Evolutionary conservation across 30 jellyfish, hydroid and myxozoan species (phyloP).

Genomic region (Cassiopea xamachana): DNA sequence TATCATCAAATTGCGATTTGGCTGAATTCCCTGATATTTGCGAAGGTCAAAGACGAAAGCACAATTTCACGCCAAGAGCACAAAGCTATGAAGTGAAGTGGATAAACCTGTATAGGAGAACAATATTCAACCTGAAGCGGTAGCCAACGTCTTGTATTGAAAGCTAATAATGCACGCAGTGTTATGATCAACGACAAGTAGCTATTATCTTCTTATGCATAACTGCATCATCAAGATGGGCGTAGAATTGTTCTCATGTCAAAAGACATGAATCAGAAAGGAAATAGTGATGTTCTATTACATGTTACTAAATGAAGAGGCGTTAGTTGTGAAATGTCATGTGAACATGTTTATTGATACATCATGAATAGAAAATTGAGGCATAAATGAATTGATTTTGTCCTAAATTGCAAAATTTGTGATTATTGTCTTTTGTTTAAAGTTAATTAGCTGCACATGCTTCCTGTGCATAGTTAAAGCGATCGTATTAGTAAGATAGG

Average conservation of each 20-base stretch:
- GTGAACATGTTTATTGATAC: slow-evolving; percentile 39
- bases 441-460: background rate
- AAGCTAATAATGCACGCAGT: slow-evolving; percentile 60
- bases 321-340: slow-evolving; percentile 31
- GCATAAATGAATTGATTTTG: background rate
- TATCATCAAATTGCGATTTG: background rate
- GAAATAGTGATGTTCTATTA: slow-evolving; percentile 33
- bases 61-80: slow-evolving; percentile 67
- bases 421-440: background rate
- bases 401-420: background rate
- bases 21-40: background rate
- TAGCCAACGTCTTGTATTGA: slow-evolving; percentile 40
- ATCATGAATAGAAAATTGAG: slow-evolving; percentile 3
- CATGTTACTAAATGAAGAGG: slow-evolving; percentile 39
- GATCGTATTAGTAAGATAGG: background rate
- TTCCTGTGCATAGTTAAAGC: slow-evolving; percentile 2
- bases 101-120: slow-evolving; percentile 55
- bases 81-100: slow-evolving; percentile 64
- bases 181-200: slow-evolving; percentile 48
- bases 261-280: slow-evolving; percentile 23
- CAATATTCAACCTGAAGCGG: slow-evolving; percentile 72
- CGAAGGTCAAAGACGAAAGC: slow-evolving; percentile 71
- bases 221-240: slow-evolving; percentile 53
- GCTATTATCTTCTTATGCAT: slow-evolving; percentile 36
- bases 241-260: slow-evolving; percentile 58